These are phyloP conservation scores for Diglossa cyanea DNA, from an alignment of 2,797 vertebrate genomes.

Conservation along the genomic window DNA sequence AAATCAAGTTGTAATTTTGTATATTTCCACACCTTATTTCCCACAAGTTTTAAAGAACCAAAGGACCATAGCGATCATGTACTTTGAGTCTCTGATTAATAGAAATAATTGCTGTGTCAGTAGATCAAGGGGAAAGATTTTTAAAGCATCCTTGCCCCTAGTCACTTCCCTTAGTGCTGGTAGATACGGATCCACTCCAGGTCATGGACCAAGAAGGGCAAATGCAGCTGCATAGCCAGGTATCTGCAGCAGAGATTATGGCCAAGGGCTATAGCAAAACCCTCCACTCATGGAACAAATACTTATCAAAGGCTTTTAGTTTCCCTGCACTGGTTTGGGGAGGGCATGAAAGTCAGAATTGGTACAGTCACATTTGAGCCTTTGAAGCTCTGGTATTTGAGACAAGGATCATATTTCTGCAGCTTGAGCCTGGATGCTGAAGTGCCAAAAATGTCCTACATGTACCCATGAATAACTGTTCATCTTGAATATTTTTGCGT, in stretches of 20 bases:
- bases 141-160: not conserved
- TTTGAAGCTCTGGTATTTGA: not conserved
- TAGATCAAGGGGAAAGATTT: not conserved
- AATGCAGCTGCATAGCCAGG: accelerated
- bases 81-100: not conserved
- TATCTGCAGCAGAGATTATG: not conserved
- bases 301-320: not conserved
- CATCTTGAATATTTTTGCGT: not conserved
- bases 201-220: not conserved
- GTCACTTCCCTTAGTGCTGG: not conserved
- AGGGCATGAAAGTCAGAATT: accelerated
- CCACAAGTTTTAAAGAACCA: not conserved
- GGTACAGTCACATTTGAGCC: accelerated
- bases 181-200: not conserved
- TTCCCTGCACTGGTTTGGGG: not conserved
- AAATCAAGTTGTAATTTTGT: not conserved
- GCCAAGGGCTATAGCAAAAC: not conserved
- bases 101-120: not conserved
- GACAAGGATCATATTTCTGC: not conserved
- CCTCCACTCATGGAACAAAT: not conserved
- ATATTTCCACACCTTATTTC: not conserved
- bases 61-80: not conserved
- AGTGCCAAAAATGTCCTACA: not conserved
- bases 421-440: not conserved
- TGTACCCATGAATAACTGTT: not conserved